A percentile compares a stretch with the other conserved stretches of the same genome.
These are phyloP conservation scores for Hirundichthys speculiger DNA, from an alignment of 2,113 vertebrate genomes.

Conservation along the genomic window DNA sequence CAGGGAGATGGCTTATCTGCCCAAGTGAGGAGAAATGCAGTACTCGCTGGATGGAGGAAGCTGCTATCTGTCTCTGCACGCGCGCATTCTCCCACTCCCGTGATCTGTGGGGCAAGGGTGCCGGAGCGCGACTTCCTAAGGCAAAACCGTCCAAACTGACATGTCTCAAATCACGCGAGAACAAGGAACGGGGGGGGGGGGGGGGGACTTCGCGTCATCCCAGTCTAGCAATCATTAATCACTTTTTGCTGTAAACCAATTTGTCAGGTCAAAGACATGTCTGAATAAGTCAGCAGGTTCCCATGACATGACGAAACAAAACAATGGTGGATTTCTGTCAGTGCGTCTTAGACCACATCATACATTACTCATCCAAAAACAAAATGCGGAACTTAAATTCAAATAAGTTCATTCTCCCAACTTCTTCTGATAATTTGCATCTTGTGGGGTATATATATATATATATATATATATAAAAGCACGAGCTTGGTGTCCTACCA, in stretches of 20 bases:
- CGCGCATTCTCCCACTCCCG: background rate
- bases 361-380: background rate
- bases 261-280: background rate
- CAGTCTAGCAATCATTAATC: background rate
- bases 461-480: too few species aligned
- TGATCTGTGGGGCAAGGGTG: slow-evolving; percentile 29
- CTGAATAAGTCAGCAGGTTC: background rate
- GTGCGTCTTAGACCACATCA: too few species aligned
- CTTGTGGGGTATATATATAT: too few species aligned
- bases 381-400: background rate
- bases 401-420: background rate
- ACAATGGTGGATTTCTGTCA: too few species aligned
- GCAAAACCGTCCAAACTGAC: slow-evolving; percentile 43
- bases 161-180: slow-evolving; percentile 38
- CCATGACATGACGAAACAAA: too few species aligned
- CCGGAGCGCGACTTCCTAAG: slow-evolving; percentile 43
- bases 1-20: slow-evolving; percentile 13
- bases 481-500: background rate
- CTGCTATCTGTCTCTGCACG: background rate
- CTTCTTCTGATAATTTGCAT: slow-evolving; percentile 2
- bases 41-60: too few species aligned
- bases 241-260: background rate
- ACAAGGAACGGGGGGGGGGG: background rate
- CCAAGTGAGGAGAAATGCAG: slow-evolving; percentile 12
- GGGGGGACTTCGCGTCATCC: background rate